Base-by-base conservation (phyloP, 1,140 invertebrate species). In the Diorhabda elongata region DNA sequence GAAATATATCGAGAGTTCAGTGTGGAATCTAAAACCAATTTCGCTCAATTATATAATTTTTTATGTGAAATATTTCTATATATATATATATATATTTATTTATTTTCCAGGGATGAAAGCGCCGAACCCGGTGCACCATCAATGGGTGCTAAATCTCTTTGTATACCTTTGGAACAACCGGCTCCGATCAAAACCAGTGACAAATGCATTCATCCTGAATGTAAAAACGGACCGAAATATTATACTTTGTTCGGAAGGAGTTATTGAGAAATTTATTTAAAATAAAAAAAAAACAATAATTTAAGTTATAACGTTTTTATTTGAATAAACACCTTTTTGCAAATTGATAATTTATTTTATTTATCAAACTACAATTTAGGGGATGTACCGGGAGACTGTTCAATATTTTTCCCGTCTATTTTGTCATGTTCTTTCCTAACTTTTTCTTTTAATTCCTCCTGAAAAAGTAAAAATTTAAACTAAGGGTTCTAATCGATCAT, bases 111-210 rank as follows among this genome's bases (percentile, higher is more conserved):
- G 69, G 84, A 87, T 60, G 85, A 84, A 44, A 85, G 85, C 3
- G 85, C 86, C 11, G 94, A 96, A 75, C 83, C 89, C 72, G 90
- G 90, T 58, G 89, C 91, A 57, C 93, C 97, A 41, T 89, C 95
- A 0, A 99, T 99, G 97, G 98, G 98, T 47, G 98, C 98, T 4
- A 99, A 99, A 82, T 92, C 93, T 42, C 84, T 99, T 0, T 99
- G 98, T 81, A 97, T 99, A 77, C 98, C 98, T 7, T 94, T 99
- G 79, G 85, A 96, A 42, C 97, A 98, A 79, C 89, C 92, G 2
- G 81, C 85, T 4, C 66, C 78, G 8, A 84, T 93, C 52, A 82
- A 84, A 59, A 70, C 82, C 9, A 79, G 78, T 9, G 85, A 92
- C 61, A 91, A 90, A 74, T 99, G 98, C 81, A 92, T 99, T 70